Percentiles rank a stretch among this genome's conserved stretches.
These are phyloP conservation scores for Belgica antarctica DNA, from an alignment of 2,888 invertebrate species.

Conservation along the genomic window DNA sequence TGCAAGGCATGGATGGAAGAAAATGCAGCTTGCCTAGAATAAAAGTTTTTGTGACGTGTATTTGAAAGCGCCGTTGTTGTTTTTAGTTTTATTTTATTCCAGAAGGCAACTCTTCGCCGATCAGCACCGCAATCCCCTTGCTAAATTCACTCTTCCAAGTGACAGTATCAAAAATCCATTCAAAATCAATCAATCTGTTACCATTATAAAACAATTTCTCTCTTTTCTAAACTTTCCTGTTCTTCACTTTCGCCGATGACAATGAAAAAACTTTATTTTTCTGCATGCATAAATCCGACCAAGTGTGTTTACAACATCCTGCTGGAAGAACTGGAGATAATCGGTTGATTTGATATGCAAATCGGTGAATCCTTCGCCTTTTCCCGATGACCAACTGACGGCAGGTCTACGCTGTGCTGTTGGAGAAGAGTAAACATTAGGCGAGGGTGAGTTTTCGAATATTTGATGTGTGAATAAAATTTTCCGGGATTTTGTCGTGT, in stretches of 20 bases:
- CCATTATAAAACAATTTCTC: background rate
- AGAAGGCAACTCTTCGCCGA: too few relatives aligned
- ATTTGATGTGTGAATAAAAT: conserved; percentile 38
- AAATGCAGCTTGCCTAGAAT: too few relatives aligned
- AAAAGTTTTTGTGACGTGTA: too few relatives aligned
- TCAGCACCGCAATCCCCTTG: too few relatives aligned
- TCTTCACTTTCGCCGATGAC: background rate
- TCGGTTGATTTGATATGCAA: conserved; percentile 24
- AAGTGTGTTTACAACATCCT: background rate
- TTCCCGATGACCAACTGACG: conserved; percentile 34
- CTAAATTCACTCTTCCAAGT: too few relatives aligned
- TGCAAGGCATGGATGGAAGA: too few relatives aligned
- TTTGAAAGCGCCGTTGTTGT: too few relatives aligned
- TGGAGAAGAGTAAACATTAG: conserved; percentile 6
- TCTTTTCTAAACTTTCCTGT: background rate
- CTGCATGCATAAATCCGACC: background rate
- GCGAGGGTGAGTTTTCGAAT: conserved; percentile 7
- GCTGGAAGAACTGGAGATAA: conserved; percentile 2
- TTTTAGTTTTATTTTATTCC: too few relatives aligned
- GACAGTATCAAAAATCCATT: conserved; percentile 33
- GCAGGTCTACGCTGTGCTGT: background rate
- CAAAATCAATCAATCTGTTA: conserved; percentile 32
- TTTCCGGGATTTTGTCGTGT: conserved; percentile 3
- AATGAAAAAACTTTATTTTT: background rate
- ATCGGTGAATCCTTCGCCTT: conserved; percentile 3